Conservation (phyloP, 2,797 vertebrate genomes). For the Pipistrellus pipistrellus region DNA sequence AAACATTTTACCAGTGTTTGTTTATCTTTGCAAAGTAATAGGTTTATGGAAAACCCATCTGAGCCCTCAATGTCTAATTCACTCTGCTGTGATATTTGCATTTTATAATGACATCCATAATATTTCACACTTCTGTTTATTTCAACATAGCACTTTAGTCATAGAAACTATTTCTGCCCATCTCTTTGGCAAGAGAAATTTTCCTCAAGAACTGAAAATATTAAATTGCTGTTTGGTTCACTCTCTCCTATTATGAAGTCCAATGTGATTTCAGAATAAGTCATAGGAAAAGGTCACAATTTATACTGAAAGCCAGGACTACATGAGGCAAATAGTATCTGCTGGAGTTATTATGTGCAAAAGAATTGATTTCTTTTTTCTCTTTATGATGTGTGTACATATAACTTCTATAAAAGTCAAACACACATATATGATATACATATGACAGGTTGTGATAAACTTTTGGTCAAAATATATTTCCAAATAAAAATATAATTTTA, state of each 20-base stretch:
- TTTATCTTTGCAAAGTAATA: conserved; percentile 15
- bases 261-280: conserved; percentile 46
- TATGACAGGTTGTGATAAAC: background rate
- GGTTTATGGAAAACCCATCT: conserved; percentile 14
- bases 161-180: conserved; percentile 60
- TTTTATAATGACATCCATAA: conserved; percentile 71
- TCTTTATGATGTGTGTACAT: too few species aligned
- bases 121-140: conserved; percentile 65
- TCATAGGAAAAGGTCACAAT: conserved; percentile 44
- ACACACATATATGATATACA: background rate
- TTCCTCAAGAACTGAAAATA: conserved; percentile 41
- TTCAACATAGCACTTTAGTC: conserved; percentile 48
- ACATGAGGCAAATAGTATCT: background rate
- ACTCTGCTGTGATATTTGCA: conserved; percentile 44
- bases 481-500: conserved; percentile 2
- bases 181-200: conserved; percentile 38
- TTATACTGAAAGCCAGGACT: conserved; percentile 21
- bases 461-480: conserved; percentile 22
- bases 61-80: background rate
- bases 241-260: conserved; percentile 27
- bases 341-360: background rate
- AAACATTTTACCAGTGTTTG: background rate
- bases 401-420: background rate
- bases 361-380: background rate
- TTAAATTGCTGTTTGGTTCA: conserved; percentile 29